phyloP scores from a whole-genome alignment of 2,797 vertebrate species.

The Todus mexicanus region DNA sequence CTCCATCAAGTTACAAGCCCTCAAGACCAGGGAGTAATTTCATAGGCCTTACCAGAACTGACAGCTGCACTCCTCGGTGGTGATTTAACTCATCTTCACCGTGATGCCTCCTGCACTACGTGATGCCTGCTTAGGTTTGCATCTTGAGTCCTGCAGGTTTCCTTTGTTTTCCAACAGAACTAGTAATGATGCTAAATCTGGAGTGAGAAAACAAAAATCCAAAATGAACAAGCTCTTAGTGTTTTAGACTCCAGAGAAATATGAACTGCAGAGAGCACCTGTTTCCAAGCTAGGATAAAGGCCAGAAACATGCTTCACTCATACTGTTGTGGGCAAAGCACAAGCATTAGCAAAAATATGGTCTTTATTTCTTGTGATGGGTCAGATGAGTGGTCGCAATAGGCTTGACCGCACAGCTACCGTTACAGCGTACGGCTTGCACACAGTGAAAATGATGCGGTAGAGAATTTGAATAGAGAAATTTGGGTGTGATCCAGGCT shows the following conservation, averaged over 20 bases:
- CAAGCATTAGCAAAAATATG: background rate
- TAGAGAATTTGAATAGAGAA: constrained; percentile 1
- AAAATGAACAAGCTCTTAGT: background rate
- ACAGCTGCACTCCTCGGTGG: background rate
- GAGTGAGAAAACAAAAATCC: background rate
- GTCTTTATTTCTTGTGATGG: background rate
- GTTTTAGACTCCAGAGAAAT: background rate
- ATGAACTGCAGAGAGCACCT: background rate
- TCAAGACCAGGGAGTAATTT: background rate
- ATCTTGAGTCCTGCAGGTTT: background rate
- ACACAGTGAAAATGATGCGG: background rate
- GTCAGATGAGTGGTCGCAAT: background rate
- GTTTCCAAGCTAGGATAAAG: background rate
- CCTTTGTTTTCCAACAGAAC: background rate
- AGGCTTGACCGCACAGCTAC: background rate
- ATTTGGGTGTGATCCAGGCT: background rate
- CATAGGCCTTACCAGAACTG: background rate
- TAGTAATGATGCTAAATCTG: background rate
- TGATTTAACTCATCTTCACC: background rate
- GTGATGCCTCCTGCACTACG: background rate
- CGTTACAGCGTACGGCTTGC: accelerated
- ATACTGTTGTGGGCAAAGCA: background rate
- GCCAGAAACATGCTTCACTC: background rate
- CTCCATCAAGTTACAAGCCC: background rate
- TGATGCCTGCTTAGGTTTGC: background rate